Percentiles rank a stretch among this genome's conserved stretches.
Evolutionary conservation across 2,797 vertebrate species (phyloP).

Genomic region (Ceyx erithaca): DNA sequence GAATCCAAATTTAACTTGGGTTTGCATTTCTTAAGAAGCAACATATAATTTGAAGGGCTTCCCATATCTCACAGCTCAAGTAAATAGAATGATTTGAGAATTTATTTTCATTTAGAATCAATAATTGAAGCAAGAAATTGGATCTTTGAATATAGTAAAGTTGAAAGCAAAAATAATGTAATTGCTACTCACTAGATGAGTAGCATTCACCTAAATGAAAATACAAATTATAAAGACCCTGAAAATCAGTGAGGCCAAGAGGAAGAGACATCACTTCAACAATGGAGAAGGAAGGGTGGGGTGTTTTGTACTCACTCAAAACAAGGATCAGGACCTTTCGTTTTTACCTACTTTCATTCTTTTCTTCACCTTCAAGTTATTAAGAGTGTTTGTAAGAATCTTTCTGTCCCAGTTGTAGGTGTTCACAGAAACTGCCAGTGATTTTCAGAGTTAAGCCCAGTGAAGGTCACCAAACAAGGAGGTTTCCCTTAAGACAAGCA

Average conservation of each 20-base stretch:
- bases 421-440: neutral
- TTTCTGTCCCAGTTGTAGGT: neutral
- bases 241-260: neutral
- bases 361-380: neutral
- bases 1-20: neutral
- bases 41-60: neutral
- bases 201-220: neutral
- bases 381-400: neutral
- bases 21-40: neutral
- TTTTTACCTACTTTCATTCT: neutral
- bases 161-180: neutral
- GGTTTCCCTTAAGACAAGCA: neutral
- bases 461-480: neutral
- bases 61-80: rapidly evolving
- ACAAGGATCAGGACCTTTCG: neutral
- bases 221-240: neutral
- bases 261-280: neutral
- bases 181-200: neutral
- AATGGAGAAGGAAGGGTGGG: neutral
- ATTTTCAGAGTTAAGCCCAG: neutral
- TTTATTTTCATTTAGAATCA: neutral
- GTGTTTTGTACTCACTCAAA: neutral
- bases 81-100: neutral
- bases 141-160: neutral
- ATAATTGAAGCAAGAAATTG: neutral